Evolutionary conservation across 1,140 invertebrate genomes (phyloP).

Genomic region (Scaptomyza hsui): DNA sequence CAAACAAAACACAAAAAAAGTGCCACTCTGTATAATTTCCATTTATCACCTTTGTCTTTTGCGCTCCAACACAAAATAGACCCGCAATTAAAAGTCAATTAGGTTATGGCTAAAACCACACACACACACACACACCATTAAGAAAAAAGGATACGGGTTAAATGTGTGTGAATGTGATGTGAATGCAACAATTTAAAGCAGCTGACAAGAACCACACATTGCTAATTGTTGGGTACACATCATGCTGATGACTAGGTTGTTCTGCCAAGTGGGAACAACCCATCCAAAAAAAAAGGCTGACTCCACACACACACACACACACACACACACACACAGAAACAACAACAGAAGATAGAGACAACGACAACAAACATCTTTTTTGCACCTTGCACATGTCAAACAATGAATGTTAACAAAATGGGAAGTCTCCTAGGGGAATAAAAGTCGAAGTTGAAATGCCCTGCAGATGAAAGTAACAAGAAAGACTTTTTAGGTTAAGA

Average conservation of each 20-base stretch:
- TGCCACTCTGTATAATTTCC: conserved; percentile 46
- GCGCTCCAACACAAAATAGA: conserved; percentile 50
- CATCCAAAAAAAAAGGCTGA: conserved; percentile 27
- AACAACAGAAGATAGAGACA: conserved; percentile 29
- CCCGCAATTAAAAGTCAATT: conserved; percentile 78
- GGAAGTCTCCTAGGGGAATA: too few species aligned
- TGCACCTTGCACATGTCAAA: conserved; percentile 71
- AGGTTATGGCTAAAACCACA: conserved; percentile 26
- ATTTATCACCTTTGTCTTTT: conserved; percentile 59
- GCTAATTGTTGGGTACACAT: conserved; percentile 66
- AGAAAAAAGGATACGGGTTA: conserved; percentile 49
- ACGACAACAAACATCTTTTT: conserved; percentile 62
- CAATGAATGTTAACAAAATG: conserved; percentile 7
- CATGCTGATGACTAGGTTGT: conserved; percentile 21
- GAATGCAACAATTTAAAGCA: conserved; percentile 49
- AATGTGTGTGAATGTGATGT: neutral
- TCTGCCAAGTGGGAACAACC: conserved; percentile 26
- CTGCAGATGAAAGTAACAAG: too few species aligned
- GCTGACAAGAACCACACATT: conserved; percentile 70
- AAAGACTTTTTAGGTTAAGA: too few species aligned
- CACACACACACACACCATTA: neutral
- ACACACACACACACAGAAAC: too few species aligned
- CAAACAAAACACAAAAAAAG: too few species aligned
- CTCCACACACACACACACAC: conserved; percentile 12
- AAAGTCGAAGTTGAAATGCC: conserved; percentile 1